Evolutionary conservation across 2,888 invertebrate species (phyloP).

Genomic region (Patella caerulea): DNA sequence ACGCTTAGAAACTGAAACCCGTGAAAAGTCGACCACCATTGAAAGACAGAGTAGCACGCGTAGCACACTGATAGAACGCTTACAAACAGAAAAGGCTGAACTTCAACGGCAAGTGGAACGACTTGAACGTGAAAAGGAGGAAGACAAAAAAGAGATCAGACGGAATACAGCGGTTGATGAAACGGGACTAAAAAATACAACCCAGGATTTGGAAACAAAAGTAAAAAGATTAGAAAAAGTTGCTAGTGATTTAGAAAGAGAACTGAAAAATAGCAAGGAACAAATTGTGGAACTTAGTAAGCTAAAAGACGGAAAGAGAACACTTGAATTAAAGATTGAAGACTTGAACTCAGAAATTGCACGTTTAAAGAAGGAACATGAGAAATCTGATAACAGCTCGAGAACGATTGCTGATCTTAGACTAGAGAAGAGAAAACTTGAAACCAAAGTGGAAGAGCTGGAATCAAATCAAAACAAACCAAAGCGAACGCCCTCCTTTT

Average conservation of each 20-base stretch:
- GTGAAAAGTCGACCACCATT: slow-evolving; percentile 7
- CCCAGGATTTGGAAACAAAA: slow-evolving; percentile 69
- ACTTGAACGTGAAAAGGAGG: slow-evolving; percentile 37
- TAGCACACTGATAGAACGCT: slow-evolving; percentile 32
- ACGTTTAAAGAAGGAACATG: slow-evolving; percentile 72
- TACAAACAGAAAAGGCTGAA: slow-evolving; percentile 42
- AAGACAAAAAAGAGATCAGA: slow-evolving; percentile 32
- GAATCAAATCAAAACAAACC: slow-evolving; percentile 31
- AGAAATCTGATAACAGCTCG: slow-evolving; percentile 70
- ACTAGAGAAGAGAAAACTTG: slow-evolving; percentile 39
- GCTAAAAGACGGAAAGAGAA: slow-evolving; percentile 66
- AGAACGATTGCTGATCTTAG: slow-evolving; percentile 33
- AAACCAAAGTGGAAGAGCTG: slow-evolving; percentile 48
- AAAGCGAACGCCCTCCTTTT: slow-evolving; percentile 35
- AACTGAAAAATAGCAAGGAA: slow-evolving; percentile 34
- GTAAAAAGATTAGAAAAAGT: slow-evolving; percentile 70
- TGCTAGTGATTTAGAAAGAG: slow-evolving; percentile 45
- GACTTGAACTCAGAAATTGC: slow-evolving; percentile 20
- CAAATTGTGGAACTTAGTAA: slow-evolving; percentile 65
- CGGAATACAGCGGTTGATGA: slow-evolving; percentile 23
- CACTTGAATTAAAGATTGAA: slow-evolving; percentile 23
- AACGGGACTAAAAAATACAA: slow-evolving; percentile 65
- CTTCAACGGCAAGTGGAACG: slow-evolving; percentile 42
- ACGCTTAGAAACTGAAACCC: slow-evolving; percentile 33
- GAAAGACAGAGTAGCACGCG: slow-evolving; percentile 17